Evolutionary conservation across 2,113 vertebrate genomes (phyloP).

Genomic region (Sapajus apella): DNA sequence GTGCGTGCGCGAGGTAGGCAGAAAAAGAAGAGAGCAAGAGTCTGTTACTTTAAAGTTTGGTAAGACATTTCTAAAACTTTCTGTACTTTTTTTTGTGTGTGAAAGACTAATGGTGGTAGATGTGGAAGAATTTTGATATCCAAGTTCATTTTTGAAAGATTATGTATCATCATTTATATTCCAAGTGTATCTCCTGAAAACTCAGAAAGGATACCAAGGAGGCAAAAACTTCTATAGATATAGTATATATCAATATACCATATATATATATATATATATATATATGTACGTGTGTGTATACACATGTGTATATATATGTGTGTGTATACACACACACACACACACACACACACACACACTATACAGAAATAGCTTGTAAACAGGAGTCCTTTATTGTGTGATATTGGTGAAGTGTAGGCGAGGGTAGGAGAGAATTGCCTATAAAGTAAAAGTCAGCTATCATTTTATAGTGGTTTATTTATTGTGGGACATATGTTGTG

Average conservation of each 20-base stretch:
- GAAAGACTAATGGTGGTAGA: not conserved
- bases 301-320: too few relatives aligned
- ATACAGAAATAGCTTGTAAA: not conserved
- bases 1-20: not conserved
- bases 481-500: too few relatives aligned
- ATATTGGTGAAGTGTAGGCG: not conserved
- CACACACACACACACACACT: too few relatives aligned
- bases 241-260: too few relatives aligned
- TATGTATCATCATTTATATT: not conserved
- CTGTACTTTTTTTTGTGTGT: not conserved
- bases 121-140: not conserved
- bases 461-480: not conserved
- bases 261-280: too few relatives aligned
- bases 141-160: not conserved
- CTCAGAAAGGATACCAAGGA: slow-evolving; percentile 2
- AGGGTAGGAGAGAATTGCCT: not conserved
- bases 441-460: not conserved
- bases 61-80: not conserved
- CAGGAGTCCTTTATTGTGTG: not conserved
- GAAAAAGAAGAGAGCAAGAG: not conserved
- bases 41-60: not conserved
- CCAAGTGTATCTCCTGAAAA: not conserved
- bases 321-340: too few relatives aligned
- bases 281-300: not conserved
- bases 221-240: not conserved